Evolutionary conservation across 2,888 invertebrate genomes (phyloP), one percentile per base, ranked within the genome.

Genomic region (Thera britannica): DNA sequence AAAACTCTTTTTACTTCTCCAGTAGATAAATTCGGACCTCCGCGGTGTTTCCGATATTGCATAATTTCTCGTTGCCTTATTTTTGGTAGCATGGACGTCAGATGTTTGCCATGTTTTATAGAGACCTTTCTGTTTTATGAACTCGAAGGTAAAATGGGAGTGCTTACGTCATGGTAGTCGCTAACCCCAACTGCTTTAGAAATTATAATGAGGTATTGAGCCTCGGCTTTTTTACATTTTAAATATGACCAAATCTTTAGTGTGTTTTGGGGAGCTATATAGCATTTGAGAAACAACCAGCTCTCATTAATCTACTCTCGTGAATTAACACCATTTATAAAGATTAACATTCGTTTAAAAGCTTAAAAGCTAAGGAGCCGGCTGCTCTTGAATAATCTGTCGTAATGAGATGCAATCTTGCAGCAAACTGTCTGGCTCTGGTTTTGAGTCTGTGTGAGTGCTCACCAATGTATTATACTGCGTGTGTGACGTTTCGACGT

Each of bases 61-160:
- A 78, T 78, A 79, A 78, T 75, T 70, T 79, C 72, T 68, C 72
- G 75, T 75, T 73, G 68, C 70, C 71, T 71, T 77, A 79, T 76
- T 77, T 65, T 79, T 77, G 69, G 60, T 67, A 73, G 72, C 72
- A 75, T 77, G 76, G 75, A 73, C 76, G 72, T 72, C 76, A 76
- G 74, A 72, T 75, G 76, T 61, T 65, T 71, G 72, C 67, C 72
- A 72, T 80, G 67, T 76, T 79, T 79, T 79, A 83, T 79, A 72
- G 74, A 65, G 74, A 65, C 69, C 72, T 71, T 74, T 71, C 65
- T 55, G 63, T 57, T 70, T 74, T 75, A 78, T 75, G 58, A 69
- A 12, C 67, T 72, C 59, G 62, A 54, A 71, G 63, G 68, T 70
- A 67, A 60, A 67, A 63, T 51, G 65, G 59, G 36, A 63, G 7